Base-by-base conservation (phyloP, 2,888 invertebrate species). In the Mesorhabditis sp. region DNA sequence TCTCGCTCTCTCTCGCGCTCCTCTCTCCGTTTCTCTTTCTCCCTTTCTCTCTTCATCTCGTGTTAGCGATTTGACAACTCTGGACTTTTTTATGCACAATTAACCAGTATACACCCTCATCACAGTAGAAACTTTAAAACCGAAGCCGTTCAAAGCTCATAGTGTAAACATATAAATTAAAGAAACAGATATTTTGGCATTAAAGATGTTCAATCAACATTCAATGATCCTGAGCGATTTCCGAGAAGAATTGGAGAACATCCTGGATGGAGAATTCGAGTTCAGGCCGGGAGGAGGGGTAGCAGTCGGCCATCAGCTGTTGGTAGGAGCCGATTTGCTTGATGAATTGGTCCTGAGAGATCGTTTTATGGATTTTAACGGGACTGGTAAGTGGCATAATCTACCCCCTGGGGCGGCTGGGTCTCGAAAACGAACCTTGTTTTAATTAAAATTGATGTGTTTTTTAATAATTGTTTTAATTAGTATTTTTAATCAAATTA, bases 231-330 rank as follows among this genome's bases (percentile, higher is more conserved):
- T 92, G 90, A 62, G 98, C 98, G 86, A 98, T 98, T 88, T 97
- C 96, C 5, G 96, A 95, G 89, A 98, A 99, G 87, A 93, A 96
- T 86, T 92, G 91, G 74, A 98, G 90, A 80, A 99, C 93, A 87
- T 98, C 94, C 83, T 93, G 91, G 81, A 97, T 95, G 69, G 93
- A 92, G 87, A 98, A 96, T 87, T 97, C 96, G 80, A 98, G 89
- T n/a, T 84, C 81, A n/a, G 80, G 76, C 44, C 78, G 78, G 7
- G 82, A 76, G n/a, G 74, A 76, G 3, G 81, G 79, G 70, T 84
- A 84, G 70, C 84, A 84, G 28, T 71, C 74, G 44, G 73, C 74
- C 67, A 84, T 82, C 80, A 95, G 90, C 80, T 92, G 92, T 88
- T 95, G 94, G 80, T 96, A 91, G 82, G 92, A 91, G 87, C 93